Evolutionary conservation across 2,113 vertebrate genomes (phyloP).

Genomic region (Catharus bicknelli): DNA sequence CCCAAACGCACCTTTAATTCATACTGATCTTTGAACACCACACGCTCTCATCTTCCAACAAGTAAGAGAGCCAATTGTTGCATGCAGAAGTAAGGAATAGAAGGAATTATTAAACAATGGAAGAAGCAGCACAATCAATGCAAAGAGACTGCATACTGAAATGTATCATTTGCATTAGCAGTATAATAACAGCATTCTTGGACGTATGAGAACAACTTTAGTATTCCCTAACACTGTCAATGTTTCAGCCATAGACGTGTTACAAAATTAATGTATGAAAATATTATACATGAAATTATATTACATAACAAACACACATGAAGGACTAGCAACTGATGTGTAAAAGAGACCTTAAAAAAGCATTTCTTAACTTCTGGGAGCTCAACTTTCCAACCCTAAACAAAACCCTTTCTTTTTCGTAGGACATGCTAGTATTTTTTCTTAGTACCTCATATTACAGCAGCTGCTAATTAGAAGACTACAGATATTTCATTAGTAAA

Average conservation of each 20-base stretch:
- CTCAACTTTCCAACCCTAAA: background rate
- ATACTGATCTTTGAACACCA: slow-evolving; percentile 66
- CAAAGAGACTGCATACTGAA: slow-evolving; percentile 38
- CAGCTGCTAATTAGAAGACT: background rate
- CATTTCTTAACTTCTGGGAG: background rate
- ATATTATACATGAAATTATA: background rate
- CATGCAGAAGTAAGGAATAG: slow-evolving; percentile 67
- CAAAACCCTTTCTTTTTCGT: background rate
- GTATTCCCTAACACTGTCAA: background rate
- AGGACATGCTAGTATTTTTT: background rate
- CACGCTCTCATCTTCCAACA: slow-evolving; percentile 64
- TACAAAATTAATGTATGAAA: background rate
- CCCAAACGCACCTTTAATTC: slow-evolving; percentile 67
- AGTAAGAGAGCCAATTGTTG: slow-evolving; percentile 68
- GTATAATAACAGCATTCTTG: background rate
- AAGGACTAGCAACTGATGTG: background rate
- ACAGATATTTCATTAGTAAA: background rate
- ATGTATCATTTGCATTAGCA: background rate
- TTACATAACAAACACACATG: background rate
- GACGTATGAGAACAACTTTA: background rate
- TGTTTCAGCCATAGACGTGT: background rate
- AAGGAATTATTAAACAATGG: slow-evolving; percentile 51
- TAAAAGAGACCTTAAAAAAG: background rate
- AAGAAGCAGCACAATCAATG: slow-evolving; percentile 15
- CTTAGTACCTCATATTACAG: background rate